Conservation (phyloP, 2,797 vertebrate species). For the Synaphobranchus kaupii region DNA sequence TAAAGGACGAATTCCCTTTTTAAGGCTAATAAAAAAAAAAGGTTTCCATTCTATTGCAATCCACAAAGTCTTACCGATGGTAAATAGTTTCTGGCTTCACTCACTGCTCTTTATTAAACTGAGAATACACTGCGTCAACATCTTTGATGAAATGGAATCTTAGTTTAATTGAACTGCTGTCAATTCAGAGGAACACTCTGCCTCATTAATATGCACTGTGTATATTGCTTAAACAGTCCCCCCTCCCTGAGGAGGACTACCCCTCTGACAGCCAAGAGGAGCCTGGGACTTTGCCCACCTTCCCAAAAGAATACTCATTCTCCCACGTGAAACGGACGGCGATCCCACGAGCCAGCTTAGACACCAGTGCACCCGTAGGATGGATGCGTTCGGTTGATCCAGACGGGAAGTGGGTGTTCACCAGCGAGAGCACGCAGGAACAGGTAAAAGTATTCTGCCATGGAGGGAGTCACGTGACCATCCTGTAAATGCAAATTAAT, state of each 20-base stretch:
- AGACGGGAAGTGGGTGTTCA: constrained; percentile 74
- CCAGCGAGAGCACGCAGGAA: constrained; percentile 72
- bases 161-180: neutral
- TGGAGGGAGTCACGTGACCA: neutral
- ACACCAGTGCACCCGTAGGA: constrained; percentile 63
- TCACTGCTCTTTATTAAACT: neutral
- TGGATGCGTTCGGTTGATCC: constrained; percentile 74
- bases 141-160: neutral
- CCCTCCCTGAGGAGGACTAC: constrained; percentile 88
- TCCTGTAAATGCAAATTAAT: neutral
- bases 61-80: no score
- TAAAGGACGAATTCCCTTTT: no score
- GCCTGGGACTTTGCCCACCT: neutral
- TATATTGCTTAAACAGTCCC: constrained; percentile 71
- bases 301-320: constrained; percentile 60
- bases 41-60: neutral
- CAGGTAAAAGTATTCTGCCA: constrained; percentile 60
- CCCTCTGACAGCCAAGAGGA: constrained; percentile 55
- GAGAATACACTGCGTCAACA: neutral
- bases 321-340: constrained; percentile 54
- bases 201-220: constrained; percentile 5
- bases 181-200: neutral
- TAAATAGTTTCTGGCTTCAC: neutral
- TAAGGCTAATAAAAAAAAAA: no score
- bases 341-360: constrained; percentile 71